Conservation (phyloP, 2,888 invertebrate genomes). For the Rapana venosa region DNA sequence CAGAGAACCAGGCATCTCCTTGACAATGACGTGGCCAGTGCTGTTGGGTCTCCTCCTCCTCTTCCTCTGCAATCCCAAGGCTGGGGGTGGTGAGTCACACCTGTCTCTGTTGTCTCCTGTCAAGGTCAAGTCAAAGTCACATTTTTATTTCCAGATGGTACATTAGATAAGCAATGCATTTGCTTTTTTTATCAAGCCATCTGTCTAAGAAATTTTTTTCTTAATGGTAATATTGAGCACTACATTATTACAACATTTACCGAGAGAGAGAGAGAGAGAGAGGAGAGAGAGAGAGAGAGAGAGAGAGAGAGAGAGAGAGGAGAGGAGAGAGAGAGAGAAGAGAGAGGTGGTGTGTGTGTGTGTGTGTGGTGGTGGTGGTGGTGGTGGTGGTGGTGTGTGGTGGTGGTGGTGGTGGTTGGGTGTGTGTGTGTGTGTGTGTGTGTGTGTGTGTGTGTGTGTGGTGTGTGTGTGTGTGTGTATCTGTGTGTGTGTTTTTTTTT, state of each 20-base stretch:
- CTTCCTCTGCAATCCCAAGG: neutral
- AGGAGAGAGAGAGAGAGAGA: neutral
- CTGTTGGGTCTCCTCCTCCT: neutral
- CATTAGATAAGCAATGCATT: no score
- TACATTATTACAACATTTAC: neutral
- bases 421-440: neutral
- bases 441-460: neutral
- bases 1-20: no score
- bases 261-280: neutral
- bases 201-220: no score
- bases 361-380: no score
- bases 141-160: no score
- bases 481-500: no score
- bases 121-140: no score
- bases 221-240: no score
- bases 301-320: neutral
- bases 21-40: no score
- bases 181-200: no score
- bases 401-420: no score
- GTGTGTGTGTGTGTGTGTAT: neutral
- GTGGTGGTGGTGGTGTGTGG: no score
- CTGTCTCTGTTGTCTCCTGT: neutral
- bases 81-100: neutral
- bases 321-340: neutral
- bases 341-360: neutral